Evolutionary conservation across 2,888 invertebrate species (phyloP), one percentile per base, ranked within the genome.

Genomic region (Heliconius aoede): DNA sequence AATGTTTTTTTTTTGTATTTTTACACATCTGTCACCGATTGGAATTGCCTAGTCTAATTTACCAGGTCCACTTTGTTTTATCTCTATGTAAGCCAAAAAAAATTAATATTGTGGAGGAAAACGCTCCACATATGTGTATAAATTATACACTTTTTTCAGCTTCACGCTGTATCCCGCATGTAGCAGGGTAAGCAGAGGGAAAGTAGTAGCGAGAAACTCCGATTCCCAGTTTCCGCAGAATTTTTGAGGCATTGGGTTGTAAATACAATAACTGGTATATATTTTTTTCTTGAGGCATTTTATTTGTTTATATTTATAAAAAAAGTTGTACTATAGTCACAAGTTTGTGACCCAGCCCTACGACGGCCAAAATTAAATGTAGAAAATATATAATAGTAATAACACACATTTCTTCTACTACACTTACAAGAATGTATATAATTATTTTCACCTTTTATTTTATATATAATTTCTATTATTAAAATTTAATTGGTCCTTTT

Each of bases 401-500:
- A 21, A 4, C 18, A 46, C 18, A 46, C 46, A 46, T 46, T 46
- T 46, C 18, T 46, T 46, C 18, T 46, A 18, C 46, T 21, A 46
- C 18, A 46, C 18, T 46, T 8, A 46, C 46, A 21, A 46, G 21
- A 46, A 46, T 46, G 0, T 46, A 46, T 46, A 8, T 21, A 21
- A 21, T 21, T 21, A 58, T 24, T n/a, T 58, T 58, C 58, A 58
- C 58, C 13, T 58, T 58, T 26, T 24, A 15, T 15, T 26, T 60
- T 15, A 5, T 26, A 15, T 60, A 26, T 26, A 28, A 26, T 60
- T 26, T 15, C 60, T 60, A 60, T 60, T 26, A 7, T 60, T 18
- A 64, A 64, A 21, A 64, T 32, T 65, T 65, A 65, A 65, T 65
- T 65, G 65, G 65, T 36, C 9, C 4, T 15, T 40, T 65, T n/a